Base-by-base conservation (phyloP, 1,140 invertebrate species). In the Hesperophylax magnus region DNA sequence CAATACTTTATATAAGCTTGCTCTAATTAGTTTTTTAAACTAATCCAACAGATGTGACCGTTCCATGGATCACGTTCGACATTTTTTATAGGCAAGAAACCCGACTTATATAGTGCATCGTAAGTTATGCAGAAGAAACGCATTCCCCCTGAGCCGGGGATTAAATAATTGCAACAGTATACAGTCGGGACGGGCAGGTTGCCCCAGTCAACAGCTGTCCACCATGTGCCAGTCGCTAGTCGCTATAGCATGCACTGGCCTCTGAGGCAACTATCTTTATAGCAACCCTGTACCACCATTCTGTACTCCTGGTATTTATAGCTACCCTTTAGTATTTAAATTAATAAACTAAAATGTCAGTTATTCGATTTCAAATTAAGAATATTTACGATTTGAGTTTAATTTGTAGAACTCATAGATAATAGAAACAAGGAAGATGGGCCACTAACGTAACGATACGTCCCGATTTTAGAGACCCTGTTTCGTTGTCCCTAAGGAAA, bases 161-260 rank as follows among this genome's bases (percentile, higher is more conserved):
- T 47, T 53, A 47, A 47, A 71, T 71, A 53, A 71, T 71, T 47
- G 34, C 67, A 71, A 71, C 31, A 71, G 31, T 71, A 39, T 47
- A n/a, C 67, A 71, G 31, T 71, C 67, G 67, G 58, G 58, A 22
- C 58, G 17, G 20, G 58, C 58, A 61, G 58, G 58, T 61, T 61
- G 58, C 14, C 14, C 18, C 18, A 22, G 20, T 20, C 18, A 18
- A 20, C 58, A 61, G 58, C 58, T 61, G 58, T 61, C 58, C 58
- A 61, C 18, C 58, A 61, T 61, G 58, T 61, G 58, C 20, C 11
- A 47, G 39, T 61, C 58, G 18, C 58, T 61, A 20, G 18, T 22
- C 6, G 24, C 58, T 22, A 9, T 20, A 4, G 56, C 56, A 61
- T 15, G 8, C 58, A 22, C 58, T 61, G 58, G 18, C 5, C 58